Percentiles rank a stretch among this genome's conserved stretches.
Conservation (phyloP, 1,140 invertebrate genomes). For the Homalodisca vitripennis region DNA sequence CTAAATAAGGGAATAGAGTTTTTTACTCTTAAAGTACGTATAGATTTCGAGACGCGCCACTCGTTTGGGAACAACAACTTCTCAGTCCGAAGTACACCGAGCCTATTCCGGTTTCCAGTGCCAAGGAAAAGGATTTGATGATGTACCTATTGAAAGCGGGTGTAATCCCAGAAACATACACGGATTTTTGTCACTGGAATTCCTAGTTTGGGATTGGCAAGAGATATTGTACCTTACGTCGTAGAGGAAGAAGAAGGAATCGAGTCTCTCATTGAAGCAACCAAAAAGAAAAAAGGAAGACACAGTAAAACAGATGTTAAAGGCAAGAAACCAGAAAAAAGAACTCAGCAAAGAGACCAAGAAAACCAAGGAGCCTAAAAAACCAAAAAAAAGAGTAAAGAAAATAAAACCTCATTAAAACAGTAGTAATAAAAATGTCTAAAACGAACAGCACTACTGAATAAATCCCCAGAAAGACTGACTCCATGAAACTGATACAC, state of each 20-base stretch:
- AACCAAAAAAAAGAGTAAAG: background rate
- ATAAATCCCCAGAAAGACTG: background rate
- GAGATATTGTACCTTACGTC: background rate
- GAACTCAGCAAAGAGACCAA: background rate
- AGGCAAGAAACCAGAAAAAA: background rate
- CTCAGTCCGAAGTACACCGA: background rate
- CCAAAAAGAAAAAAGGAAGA: background rate
- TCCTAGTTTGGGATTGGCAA: background rate
- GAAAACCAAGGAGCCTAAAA: background rate
- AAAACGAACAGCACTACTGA: background rate
- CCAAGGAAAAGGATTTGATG: background rate
- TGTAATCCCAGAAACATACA: background rate
- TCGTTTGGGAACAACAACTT: slow-evolving; percentile 18
- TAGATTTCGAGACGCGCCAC: slow-evolving; percentile 15
- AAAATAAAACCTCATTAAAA: background rate
- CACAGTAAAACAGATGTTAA: background rate
- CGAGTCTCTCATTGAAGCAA: background rate
- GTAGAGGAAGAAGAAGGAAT: background rate
- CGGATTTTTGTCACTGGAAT: background rate
- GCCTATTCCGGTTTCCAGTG: background rate
- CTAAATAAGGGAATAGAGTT: slow-evolving; percentile 1
- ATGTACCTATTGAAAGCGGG: background rate
- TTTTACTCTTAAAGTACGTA: slow-evolving; percentile 10
- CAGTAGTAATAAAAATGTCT: background rate
- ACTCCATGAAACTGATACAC: background rate